These are phyloP conservation scores for Gadopsis marmoratus DNA, from an alignment of 2,797 vertebrate genomes.

Conservation along the genomic window DNA sequence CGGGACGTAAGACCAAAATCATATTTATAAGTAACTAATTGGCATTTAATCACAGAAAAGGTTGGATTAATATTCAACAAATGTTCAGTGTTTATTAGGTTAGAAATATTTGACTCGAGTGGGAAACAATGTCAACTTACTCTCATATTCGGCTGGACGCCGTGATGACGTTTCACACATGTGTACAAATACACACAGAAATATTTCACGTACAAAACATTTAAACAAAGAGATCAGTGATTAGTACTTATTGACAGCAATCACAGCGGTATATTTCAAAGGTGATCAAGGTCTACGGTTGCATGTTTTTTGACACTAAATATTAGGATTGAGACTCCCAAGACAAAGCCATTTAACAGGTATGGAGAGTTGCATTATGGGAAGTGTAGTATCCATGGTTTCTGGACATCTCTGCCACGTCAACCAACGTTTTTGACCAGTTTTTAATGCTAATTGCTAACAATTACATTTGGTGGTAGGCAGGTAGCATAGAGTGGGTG, in stretches of 20 bases:
- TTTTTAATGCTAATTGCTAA: not conserved
- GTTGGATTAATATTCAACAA: not conserved
- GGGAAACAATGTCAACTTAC: slow-evolving; percentile 67
- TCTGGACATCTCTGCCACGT: not conserved
- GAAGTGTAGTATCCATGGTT: not conserved
- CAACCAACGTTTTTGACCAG: too few relatives aligned
- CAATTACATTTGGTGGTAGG: not conserved
- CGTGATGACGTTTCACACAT: slow-evolving; percentile 48
- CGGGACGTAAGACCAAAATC: not conserved
- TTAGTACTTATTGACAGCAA: slow-evolving; percentile 38
- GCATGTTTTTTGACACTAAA: not conserved
- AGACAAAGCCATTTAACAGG: not conserved
- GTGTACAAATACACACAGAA: slow-evolving; percentile 45
- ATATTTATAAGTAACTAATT: not conserved
- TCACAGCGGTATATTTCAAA: not conserved
- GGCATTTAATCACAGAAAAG: not conserved
- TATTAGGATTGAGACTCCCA: not conserved
- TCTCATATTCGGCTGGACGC: slow-evolving; percentile 73
- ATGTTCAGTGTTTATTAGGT: not conserved
- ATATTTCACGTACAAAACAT: slow-evolving; percentile 49
- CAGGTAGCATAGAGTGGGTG: not conserved
- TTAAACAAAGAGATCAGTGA: slow-evolving; percentile 44
- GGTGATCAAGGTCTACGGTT: not conserved
- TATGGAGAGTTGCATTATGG: not conserved
- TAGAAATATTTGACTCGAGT: not conserved